Base-by-base conservation (phyloP, 2,888 invertebrate species). In the Orgyia antiqua region DNA sequence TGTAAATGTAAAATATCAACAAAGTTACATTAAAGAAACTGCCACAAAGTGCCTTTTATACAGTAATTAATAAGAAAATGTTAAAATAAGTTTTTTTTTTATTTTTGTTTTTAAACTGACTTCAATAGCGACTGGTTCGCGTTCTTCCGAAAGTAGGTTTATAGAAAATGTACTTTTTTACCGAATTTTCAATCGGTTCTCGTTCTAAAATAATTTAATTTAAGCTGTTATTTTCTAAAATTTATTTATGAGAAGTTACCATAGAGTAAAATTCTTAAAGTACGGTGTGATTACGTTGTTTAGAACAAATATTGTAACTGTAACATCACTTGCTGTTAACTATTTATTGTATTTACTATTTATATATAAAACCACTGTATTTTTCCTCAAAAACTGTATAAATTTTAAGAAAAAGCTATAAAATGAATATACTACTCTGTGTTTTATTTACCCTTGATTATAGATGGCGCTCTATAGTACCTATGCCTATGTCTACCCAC, bases 171-270 rank as follows among this genome's bases (percentile, higher is more conserved):
- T 39, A 45, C 33, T 33, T 42, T 56, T 45, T 42, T 31, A 12
- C 21, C 36, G 31, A 36, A 43, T 35, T 23, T 54, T 50, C 43
- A 39, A 49, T 51, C 40, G 43, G 42, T 53, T 54, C 47, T 53
- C 53, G 41, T 50, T 45, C 45, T 44, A 43, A 42, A 51, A 48
- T 47, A 45, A 9, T 42, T 65, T 65, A 10, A 65, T 65, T 72
- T 74, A 74, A 68, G 53, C 58, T 70, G 68, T 20, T 10, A 74
- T 78, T 70, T 66, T 67, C 60, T 67, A 68, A 71, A 75, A 65
- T 68, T n/a, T 78, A 79, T 83, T 83, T 79, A 80, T 82, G 71
- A 74, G 71, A 78, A 83, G 86, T 86, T 86, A 86, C 86, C 86
- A 83, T 84, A 82, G 73, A 60, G 40, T 56, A 76, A 71, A 73